A percentile compares a stretch with the other conserved stretches of the same genome.
These are phyloP conservation scores for Parus major DNA, from an alignment of 2,113 vertebrate genomes.

Conservation along the genomic window DNA sequence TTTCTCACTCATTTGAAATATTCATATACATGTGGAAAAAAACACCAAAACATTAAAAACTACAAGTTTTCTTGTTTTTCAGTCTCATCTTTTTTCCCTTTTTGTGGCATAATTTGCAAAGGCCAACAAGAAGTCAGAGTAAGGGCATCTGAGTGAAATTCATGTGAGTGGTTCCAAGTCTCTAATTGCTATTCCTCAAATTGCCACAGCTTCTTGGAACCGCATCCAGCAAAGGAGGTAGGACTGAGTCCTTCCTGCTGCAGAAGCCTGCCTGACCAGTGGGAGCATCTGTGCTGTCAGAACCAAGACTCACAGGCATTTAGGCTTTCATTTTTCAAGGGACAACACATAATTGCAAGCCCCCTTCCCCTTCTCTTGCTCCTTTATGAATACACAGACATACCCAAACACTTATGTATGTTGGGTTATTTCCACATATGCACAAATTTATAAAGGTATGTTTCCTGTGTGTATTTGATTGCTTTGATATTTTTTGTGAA, in stretches of 20 bases:
- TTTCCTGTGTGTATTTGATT: neutral
- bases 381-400: neutral
- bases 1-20: neutral
- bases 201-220: neutral
- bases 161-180: neutral
- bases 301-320: neutral
- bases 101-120: neutral
- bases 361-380: neutral
- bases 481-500: neutral
- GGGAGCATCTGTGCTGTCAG: neutral
- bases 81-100: fast-evolving
- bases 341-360: neutral
- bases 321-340: neutral
- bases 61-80: neutral
- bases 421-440: neutral
- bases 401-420: too few species aligned
- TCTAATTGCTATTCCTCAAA: neutral
- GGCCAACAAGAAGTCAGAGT: neutral
- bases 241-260: neutral
- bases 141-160: neutral
- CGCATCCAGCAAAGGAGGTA: neutral
- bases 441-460: too few species aligned
- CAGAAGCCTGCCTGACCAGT: neutral
- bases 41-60: neutral
- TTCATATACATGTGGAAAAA: neutral